Percentiles rank a stretch among this genome's conserved stretches.
Evolutionary conservation across 2,113 vertebrate genomes (phyloP).

Genomic region (Anolis carolinensis): DNA sequence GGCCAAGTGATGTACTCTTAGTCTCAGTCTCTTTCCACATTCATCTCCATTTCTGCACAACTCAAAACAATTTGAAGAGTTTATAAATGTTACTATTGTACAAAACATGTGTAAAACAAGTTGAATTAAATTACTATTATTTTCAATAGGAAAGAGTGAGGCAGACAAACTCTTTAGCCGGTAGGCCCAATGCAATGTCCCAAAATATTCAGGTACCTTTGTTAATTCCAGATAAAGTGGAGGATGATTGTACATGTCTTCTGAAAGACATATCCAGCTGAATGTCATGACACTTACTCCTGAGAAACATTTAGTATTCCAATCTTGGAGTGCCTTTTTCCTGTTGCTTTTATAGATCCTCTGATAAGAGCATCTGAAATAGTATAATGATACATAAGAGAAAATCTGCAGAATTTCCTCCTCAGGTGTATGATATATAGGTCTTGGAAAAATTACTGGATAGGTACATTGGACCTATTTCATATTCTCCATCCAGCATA

Average conservation of each 20-base stretch:
- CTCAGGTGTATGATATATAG: not conserved
- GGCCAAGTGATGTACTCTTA: too few relatives aligned
- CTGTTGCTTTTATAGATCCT: not conserved
- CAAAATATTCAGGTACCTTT: too few relatives aligned
- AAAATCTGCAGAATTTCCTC: not conserved
- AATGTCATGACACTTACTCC: not conserved
- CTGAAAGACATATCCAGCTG: not conserved
- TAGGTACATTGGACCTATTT: too few relatives aligned
- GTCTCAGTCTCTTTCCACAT: not conserved
- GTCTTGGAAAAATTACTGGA: too few relatives aligned
- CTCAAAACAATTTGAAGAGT: not conserved
- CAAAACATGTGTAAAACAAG: not conserved
- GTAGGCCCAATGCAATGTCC: too few relatives aligned
- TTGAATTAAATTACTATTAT: not conserved
- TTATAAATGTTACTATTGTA: not conserved
- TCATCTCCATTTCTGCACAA: not conserved
- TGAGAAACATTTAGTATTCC: not conserved
- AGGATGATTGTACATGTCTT: too few relatives aligned
- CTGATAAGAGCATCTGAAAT: not conserved
- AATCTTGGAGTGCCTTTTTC: accelerated
- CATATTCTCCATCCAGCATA: too few relatives aligned
- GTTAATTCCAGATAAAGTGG: too few relatives aligned
- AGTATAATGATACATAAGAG: accelerated
- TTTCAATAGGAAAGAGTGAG: too few relatives aligned
- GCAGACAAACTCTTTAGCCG: too few relatives aligned